Evolutionary conservation across 1,140 invertebrate species (phyloP), one percentile per base, ranked within the genome.

Genomic region (Trachymyrmex septentrionalis): DNA sequence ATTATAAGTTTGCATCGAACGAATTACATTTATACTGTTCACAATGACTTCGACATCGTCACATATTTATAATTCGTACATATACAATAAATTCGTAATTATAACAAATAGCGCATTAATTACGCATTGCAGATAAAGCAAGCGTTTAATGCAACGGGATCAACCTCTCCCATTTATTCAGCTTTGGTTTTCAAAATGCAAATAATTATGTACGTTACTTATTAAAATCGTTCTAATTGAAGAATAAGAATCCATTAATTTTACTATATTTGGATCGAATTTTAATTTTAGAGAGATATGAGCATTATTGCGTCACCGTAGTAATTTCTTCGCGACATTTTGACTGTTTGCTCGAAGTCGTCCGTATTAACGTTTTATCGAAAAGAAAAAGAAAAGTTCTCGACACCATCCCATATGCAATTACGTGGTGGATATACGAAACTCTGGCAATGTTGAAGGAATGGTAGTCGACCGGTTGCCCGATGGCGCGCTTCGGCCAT

Each of bases 391-490:
- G 27, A 63, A n/a, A 14, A 64, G 38, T 48, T 77, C 19, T 64
- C 12, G 24, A 55, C 10, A 19, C 19, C n/a, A 27, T 67, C 44
- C 30, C 3, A 53, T 34, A 48, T 48, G 24, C 38, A 27, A 44
- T 44, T 61, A 67, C 44, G 34, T 80, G 59, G n/a, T 30, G 21
- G 59, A 24, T 71, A 7, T 24, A 38, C 4, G 34, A 81, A 86
- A 81, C 55, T 86, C 72, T 61, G 44, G 30, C 55, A 71, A 86
- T 81, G 76, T 81, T 44, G 44, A 71, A 34, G 61, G 44, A 61
- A 44, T 71, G 30, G 50, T 55, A 30, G 24, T 16, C 71, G 72
- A 27, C 72, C 61, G 61, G 61, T 61, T 38, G 55, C 44, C 30
- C 34, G 38, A 44, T 59, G 53, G 19, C 27, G 59, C 34, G 30